Conservation (phyloP, 2,888 invertebrate genomes). For the Drosophila falleni region DNA sequence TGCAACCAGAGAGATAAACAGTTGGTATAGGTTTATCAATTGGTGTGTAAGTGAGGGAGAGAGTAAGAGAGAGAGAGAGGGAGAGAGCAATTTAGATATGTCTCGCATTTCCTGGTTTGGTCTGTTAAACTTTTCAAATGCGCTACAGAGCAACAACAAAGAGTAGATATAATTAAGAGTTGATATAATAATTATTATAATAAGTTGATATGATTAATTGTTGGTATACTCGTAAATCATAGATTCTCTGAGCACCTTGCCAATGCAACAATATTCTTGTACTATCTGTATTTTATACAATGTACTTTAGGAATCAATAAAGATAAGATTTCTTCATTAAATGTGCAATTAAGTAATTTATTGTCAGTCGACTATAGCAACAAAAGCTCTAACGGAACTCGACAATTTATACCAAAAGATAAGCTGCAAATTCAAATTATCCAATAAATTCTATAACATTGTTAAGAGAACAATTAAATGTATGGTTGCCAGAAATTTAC, state of each 20-base stretch:
- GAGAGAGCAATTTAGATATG: constrained; percentile 14
- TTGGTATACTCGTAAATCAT: constrained; percentile 7
- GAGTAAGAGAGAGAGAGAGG: constrained; percentile 8
- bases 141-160: constrained; percentile 19
- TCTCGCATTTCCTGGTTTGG: constrained; percentile 31
- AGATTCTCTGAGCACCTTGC: background rate
- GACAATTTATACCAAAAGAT: constrained; percentile 9
- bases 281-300: constrained; percentile 25
- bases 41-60: constrained; percentile 1
- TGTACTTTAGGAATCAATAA: background rate
- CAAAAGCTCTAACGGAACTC: constrained; percentile 5
- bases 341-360: constrained; percentile 20
- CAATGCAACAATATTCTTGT: background rate
- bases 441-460: constrained; percentile 12
- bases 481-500: background rate
- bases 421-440: background rate
- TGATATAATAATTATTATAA: no score
- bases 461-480: background rate
- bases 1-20: constrained; percentile 18
- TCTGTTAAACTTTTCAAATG: constrained; percentile 3
- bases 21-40: constrained; percentile 34
- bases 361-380: constrained; percentile 21
- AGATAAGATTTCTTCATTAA: constrained; percentile 54
- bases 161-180: no score
- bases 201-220: no score